Evolutionary conservation across 2,888 invertebrate genomes (phyloP).

Genomic region (Heteromyza rotundicornis): DNA sequence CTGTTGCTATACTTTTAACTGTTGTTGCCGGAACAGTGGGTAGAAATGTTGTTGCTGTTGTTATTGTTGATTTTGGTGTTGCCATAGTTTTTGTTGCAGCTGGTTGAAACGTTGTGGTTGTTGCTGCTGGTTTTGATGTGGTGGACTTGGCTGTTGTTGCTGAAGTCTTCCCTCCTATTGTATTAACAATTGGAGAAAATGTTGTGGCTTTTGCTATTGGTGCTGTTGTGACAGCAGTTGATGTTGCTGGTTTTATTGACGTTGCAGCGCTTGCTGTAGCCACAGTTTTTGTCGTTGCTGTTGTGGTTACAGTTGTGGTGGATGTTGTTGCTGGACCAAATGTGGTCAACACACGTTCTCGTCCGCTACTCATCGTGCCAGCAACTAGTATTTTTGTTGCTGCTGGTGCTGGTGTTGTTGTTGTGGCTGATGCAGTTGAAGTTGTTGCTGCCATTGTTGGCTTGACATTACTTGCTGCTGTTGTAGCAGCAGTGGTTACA

Average conservation of each 20-base stretch:
- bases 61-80: conserved; percentile 1
- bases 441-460: conserved; percentile 28
- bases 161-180: background rate
- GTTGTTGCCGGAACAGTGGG: background rate
- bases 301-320: conserved; percentile 6
- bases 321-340: conserved; percentile 32
- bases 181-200: background rate
- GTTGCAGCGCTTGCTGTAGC: background rate
- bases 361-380: conserved; percentile 52
- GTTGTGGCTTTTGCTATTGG: background rate
- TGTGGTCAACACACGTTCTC: conserved; percentile 54
- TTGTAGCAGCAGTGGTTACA: conserved; percentile 2
- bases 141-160: background rate
- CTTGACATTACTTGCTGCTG: conserved; percentile 10
- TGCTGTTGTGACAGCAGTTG: background rate
- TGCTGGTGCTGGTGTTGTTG: conserved; percentile 5
- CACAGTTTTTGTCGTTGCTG: background rate
- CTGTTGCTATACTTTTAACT: background rate
- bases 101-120: background rate
- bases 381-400: conserved; percentile 45
- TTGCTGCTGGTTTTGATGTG: background rate
- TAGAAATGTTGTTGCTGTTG: background rate
- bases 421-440: conserved; percentile 16
- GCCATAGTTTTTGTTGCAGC: conserved; percentile 14
- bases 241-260: background rate